Evolutionary conservation across 2,113 vertebrate species (phyloP).

Genomic region (Thinocorus orbignyianus): DNA sequence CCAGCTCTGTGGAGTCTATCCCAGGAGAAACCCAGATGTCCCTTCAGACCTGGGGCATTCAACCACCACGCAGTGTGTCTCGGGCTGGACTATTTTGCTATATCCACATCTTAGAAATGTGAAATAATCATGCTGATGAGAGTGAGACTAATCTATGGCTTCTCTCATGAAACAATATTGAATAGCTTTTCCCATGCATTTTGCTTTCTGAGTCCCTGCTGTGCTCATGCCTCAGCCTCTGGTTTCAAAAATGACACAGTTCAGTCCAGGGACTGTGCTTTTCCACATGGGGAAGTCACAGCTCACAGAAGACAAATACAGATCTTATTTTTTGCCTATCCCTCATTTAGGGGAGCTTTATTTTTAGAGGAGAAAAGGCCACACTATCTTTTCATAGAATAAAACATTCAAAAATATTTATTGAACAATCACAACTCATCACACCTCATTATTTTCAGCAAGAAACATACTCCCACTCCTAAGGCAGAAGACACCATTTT

Average conservation of each 20-base stretch:
- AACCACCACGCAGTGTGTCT: rapidly evolving
- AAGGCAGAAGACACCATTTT: background rate
- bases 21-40: background rate
- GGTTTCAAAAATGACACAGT: background rate
- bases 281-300: background rate
- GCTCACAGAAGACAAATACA: background rate
- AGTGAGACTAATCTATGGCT: background rate
- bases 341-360: background rate
- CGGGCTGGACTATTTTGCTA: background rate
- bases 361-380: background rate
- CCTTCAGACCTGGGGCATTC: background rate
- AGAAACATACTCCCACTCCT: background rate
- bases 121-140: background rate
- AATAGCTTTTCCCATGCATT: rapidly evolving
- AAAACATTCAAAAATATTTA: background rate
- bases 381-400: background rate
- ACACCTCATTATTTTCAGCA: background rate
- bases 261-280: rapidly evolving
- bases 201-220: background rate
- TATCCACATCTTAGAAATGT: background rate
- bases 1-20: background rate
- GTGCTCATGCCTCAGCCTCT: background rate
- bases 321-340: background rate
- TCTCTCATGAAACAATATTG: background rate
- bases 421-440: background rate